Evolutionary conservation across 1,140 invertebrate genomes (phyloP).

Genomic region (Cydia pomonella): DNA sequence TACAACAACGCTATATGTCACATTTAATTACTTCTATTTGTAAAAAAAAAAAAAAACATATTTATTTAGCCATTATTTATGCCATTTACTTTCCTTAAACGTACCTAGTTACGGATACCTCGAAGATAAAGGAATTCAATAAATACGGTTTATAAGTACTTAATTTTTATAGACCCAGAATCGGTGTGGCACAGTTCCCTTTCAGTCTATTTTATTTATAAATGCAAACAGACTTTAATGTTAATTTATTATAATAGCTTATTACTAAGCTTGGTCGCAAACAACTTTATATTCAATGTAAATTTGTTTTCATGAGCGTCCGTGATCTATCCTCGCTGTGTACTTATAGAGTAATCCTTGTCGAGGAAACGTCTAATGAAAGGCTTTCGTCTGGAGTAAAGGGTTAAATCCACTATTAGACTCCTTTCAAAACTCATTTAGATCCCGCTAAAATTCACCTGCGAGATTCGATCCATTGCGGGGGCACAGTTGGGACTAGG

Average conservation of each 20-base stretch:
- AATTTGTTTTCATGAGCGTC: background rate
- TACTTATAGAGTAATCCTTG: background rate
- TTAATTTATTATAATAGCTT: conserved; percentile 9
- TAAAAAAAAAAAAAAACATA: too few species aligned
- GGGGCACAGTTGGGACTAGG: too few species aligned
- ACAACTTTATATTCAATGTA: background rate
- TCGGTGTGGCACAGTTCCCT: background rate
- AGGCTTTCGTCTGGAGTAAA: background rate
- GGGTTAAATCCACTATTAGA: background rate
- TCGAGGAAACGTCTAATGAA: background rate
- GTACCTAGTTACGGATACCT: too few species aligned
- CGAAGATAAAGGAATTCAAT: too few species aligned
- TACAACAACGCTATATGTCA: too few species aligned
- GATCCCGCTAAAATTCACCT: too few species aligned
- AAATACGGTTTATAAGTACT: background rate
- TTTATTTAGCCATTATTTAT: too few species aligned
- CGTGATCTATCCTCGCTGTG: background rate
- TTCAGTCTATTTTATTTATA: background rate
- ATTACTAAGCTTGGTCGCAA: background rate
- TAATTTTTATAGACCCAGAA: background rate
- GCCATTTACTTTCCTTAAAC: too few species aligned
- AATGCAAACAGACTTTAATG: background rate
- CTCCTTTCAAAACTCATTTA: too few species aligned
- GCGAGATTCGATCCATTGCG: too few species aligned
- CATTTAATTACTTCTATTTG: too few species aligned